phyloP scores from a whole-genome alignment of 2,113 vertebrate species.

The Pseudorhombus dupliciocellatus region DNA sequence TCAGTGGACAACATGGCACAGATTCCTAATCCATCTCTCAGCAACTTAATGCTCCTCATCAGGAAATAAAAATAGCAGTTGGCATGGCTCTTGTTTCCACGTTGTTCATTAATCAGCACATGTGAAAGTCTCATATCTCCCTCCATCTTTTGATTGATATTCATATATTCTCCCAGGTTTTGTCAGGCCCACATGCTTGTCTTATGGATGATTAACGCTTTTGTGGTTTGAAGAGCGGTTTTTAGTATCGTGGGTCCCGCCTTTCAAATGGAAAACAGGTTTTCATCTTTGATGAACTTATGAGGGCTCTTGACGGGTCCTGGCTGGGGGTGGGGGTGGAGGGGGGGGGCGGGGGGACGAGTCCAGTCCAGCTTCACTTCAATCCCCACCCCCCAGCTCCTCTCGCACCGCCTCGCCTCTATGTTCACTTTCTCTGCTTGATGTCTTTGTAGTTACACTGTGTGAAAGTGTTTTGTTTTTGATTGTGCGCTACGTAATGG shows the following conservation, averaged over 20 bases:
- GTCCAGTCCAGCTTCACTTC: constrained; percentile 27
- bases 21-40: neutral
- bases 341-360: too few relatives aligned
- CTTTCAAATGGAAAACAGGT: constrained; percentile 82
- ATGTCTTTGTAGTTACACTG: constrained; percentile 4
- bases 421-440: constrained; percentile 22
- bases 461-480: constrained; percentile 35
- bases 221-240: constrained; percentile 70
- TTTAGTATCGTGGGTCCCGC: constrained; percentile 58
- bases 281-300: constrained; percentile 82
- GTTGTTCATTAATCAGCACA: constrained; percentile 53
- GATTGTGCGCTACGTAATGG: constrained; percentile 18
- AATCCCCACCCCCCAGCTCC: constrained; percentile 7
- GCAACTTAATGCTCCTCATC: neutral
- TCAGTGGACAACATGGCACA: neutral
- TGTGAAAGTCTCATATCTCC: constrained; percentile 25
- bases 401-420: constrained; percentile 14
- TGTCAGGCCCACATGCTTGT: constrained; percentile 58
- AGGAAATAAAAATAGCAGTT: constrained; percentile 7
- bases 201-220: constrained; percentile 73
- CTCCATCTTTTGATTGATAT: constrained; percentile 67
- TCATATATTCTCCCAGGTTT: constrained; percentile 66
- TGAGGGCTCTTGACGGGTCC: constrained; percentile 78
- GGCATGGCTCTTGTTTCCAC: constrained; percentile 17
- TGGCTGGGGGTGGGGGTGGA: too few relatives aligned